These are phyloP conservation scores for Noctua comes DNA, from an alignment of 2,888 invertebrate genomes.

Conservation along the genomic window DNA sequence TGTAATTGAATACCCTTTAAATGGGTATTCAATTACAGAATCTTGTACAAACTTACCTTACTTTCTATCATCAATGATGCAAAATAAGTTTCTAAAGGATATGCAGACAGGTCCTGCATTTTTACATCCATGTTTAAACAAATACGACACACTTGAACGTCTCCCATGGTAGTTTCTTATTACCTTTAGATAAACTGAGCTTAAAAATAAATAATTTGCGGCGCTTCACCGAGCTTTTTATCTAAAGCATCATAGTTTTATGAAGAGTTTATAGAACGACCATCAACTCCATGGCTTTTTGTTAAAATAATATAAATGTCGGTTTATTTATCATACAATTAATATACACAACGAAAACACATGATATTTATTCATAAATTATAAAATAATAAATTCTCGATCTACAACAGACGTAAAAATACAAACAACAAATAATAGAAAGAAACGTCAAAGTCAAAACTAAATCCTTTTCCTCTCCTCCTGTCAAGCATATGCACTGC, in stretches of 20 bases:
- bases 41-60: conserved; percentile 80
- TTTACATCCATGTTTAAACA: conserved; percentile 81
- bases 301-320: neutral
- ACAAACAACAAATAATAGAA: conserved; percentile 22
- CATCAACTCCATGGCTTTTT: neutral
- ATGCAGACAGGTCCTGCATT: conserved; percentile 76
- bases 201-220: conserved; percentile 71
- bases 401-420: neutral
- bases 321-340: neutral
- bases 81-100: conserved; percentile 79
- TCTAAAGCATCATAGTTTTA: neutral
- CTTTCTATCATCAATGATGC: conserved; percentile 75
- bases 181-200: conserved; percentile 27
- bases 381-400: neutral
- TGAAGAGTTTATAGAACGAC: neutral
- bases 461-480: too few relatives aligned
- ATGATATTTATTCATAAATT: conserved; percentile 38
- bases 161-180: conserved; percentile 74
- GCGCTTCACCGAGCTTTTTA: conserved; percentile 70
- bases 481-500: neutral
- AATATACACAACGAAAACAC: conserved; percentile 6
- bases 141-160: conserved; percentile 82
- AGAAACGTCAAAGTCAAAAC: conserved; percentile 26
- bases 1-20: neutral
- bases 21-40: too few relatives aligned